A percentile compares a stretch with the other conserved stretches of the same genome.
phyloP scores from a whole-genome alignment of 2,113 vertebrate genomes.

The Eretmodus cyanostictus region DNA sequence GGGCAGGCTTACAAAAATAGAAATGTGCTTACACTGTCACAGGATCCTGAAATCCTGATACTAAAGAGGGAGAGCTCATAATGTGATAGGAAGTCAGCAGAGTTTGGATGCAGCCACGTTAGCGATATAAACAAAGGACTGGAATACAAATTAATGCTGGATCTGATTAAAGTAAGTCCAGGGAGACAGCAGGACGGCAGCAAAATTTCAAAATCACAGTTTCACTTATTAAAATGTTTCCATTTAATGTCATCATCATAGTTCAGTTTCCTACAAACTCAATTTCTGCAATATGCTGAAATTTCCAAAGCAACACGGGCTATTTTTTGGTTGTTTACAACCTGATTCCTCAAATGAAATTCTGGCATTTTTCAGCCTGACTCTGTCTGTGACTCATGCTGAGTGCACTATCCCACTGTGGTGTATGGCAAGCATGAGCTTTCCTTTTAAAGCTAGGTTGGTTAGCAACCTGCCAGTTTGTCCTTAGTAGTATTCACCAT shows the following conservation, averaged over 20 bases:
- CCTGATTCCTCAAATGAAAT: not conserved
- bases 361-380: not conserved
- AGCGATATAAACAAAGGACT: not conserved
- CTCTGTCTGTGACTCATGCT: not conserved
- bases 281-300: not conserved
- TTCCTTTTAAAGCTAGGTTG: not conserved
- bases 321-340: not conserved
- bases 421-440: not conserved
- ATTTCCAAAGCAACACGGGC: not conserved
- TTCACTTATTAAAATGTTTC: not conserved
- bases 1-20: constrained; percentile 32
- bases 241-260: not conserved
- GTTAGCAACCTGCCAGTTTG: not conserved
- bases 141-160: not conserved
- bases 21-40: constrained; percentile 24
- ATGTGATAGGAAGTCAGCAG: constrained; percentile 35
- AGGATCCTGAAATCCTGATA: constrained; percentile 21
- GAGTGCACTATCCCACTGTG: not conserved
- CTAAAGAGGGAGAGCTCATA: not conserved
- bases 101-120: not conserved
- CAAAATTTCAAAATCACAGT: not conserved
- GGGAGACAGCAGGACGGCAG: not conserved
- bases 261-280: not conserved
- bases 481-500: not conserved
- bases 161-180: not conserved